Evolutionary conservation across 1,140 invertebrate species (phyloP).

Genomic region (Stegodyphus dumicola): DNA sequence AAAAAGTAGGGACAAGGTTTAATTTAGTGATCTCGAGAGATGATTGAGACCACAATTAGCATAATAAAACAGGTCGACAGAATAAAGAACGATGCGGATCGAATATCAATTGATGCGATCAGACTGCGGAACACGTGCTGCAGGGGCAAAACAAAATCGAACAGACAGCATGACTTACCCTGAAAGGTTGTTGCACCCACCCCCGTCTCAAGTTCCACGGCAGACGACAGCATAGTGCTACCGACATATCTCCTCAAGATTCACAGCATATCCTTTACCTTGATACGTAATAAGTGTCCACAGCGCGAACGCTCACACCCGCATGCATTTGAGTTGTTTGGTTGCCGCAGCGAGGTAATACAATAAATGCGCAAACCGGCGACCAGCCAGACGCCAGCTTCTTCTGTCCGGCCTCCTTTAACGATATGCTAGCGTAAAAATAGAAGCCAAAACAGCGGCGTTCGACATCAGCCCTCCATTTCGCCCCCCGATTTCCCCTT

Average conservation of each 20-base stretch:
- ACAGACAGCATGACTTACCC: conserved; percentile 38
- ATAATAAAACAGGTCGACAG: too few species aligned
- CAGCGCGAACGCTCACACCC: background rate
- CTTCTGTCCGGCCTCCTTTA: conserved; percentile 47
- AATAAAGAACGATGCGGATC: too few species aligned
- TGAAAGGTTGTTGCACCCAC: conserved; percentile 42
- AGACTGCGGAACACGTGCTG: too few species aligned
- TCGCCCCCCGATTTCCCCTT: conserved; percentile 3
- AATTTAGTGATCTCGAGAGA: too few species aligned
- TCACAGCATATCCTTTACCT: background rate
- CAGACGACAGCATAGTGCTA: conserved; percentile 35
- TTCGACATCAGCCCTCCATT: background rate
- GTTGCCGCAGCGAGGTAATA: too few species aligned
- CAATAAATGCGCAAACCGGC: background rate
- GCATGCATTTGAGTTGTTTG: too few species aligned
- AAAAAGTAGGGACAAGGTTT: too few species aligned
- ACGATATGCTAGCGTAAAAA: conserved; percentile 36
- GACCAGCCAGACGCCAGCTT: conserved; percentile 32
- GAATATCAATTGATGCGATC: too few species aligned
- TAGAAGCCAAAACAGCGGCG: conserved; percentile 32
- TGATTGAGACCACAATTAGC: too few species aligned
- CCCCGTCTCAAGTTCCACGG: background rate
- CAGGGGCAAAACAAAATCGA: conserved; percentile 16
- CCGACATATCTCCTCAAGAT: background rate
- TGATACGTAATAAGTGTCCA: background rate